Percentiles rank a stretch among this genome's conserved stretches.
Conservation (phyloP, 35 echinoderm and acorn worm species). For the Heliocidaris tuberculata region DNA sequence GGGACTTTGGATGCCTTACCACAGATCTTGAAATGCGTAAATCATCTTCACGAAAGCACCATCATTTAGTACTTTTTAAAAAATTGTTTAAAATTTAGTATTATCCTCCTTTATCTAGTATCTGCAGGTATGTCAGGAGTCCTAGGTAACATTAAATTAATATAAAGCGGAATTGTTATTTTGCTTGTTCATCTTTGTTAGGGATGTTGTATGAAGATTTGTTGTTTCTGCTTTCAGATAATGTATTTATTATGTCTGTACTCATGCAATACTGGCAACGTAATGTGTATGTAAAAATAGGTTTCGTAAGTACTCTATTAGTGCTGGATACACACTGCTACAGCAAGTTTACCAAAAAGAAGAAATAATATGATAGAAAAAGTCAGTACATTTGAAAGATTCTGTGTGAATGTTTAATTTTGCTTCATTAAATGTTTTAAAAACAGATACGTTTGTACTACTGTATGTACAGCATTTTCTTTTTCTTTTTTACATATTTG, state of each 20-base stretch:
- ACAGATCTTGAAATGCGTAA: background rate
- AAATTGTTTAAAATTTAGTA: too few species aligned
- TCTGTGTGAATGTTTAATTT: conserved; percentile 37
- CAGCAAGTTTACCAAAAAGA: conserved; percentile 25
- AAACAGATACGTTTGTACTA: conserved; percentile 20
- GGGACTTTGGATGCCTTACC: background rate
- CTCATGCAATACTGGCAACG: conserved; percentile 32
- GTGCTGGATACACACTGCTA: conserved; percentile 20
- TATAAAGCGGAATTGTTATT: background rate
- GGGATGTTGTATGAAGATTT: background rate
- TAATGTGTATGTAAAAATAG: conserved; percentile 15
- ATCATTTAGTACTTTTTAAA: background rate
- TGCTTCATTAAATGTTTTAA: conserved; percentile 24
- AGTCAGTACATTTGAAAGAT: background rate
- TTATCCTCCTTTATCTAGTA: too few species aligned
- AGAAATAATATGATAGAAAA: background rate
- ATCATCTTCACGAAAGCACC: background rate
- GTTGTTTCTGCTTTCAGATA: background rate
- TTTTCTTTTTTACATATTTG: conserved; percentile 26
- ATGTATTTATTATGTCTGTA: conserved; percentile 25
- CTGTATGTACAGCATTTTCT: conserved; percentile 6
- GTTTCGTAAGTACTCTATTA: conserved; percentile 5
- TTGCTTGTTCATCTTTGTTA: background rate
- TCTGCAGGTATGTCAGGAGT: too few species aligned
- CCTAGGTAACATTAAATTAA: too few species aligned